Base-by-base conservation (phyloP, 2,113 vertebrate species). In the Lethenteron camtschaticum region DNA sequence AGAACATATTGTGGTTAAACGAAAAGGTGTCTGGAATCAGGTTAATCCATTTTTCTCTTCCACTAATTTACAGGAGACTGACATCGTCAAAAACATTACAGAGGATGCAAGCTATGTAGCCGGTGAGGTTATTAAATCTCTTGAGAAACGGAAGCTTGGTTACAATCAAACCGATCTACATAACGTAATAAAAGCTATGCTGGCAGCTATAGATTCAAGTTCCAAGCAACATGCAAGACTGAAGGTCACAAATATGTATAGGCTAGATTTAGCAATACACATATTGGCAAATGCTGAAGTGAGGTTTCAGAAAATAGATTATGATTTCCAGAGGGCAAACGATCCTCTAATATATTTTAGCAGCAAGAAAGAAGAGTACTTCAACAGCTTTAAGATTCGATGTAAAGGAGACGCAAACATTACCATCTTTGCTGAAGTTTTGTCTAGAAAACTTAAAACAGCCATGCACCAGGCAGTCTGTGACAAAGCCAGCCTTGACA, bases 381-480 rank as follows among this genome's bases (percentile, higher is more conserved):
- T 77, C 56, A 78, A 20, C 20, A 20, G 20, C 20, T 20, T 20
- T 20, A 20, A 20, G 20, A 20, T 20, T 20, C 20, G 20, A 9
- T 83, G 74, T 56, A 73, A 75, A 77, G 84, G 73, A 58, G 79
- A 74, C 60, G 76, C 76, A 13, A 82, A 79, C 1, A 56, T 80
- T 68, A 77, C 75, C 70, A 73, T 74, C 0, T 79, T 85, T 73
- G 76, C 73, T 57, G 71, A 73, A n/a, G 72, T 82, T n/a, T 73
- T 86, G n/a, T 79, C 81, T 72, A 71, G 72, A 0, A 84, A 82
- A 73, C 73, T 86, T 24, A 76, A 59, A n/a, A 41, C 68, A 20
- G 80, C 81, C 2, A 20, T 20, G 20, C 20, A 20, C 20, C 20
- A 20, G 20, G 20, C 20, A 20, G 20, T 20, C 20, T 20, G 20